Conservation (phyloP, 2,888 invertebrate species). For the Argynnis bischoffii region DNA sequence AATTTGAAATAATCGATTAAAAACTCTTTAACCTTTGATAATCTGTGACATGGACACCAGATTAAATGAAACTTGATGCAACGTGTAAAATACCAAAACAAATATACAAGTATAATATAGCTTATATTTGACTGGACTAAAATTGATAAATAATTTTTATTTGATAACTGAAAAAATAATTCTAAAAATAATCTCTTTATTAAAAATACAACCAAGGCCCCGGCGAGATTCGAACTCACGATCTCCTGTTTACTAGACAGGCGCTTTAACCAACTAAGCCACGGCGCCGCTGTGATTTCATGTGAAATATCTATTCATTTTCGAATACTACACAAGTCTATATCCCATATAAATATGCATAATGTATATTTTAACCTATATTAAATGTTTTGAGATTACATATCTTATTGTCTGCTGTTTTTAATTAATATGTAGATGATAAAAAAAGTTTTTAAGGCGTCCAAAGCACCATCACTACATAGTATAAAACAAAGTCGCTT, state of each 20-base stretch:
- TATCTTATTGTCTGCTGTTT: too few species aligned
- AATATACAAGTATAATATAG: not conserved
- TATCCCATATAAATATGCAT: too few species aligned
- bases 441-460: too few species aligned
- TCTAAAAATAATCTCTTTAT: not conserved
- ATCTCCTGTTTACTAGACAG: constrained; percentile 79
- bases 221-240: constrained; percentile 76
- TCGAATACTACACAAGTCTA: not conserved
- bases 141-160: not conserved
- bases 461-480: too few species aligned
- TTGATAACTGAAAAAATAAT: not conserved
- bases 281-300: constrained; percentile 74
- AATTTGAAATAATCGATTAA: too few species aligned
- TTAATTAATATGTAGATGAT: too few species aligned
- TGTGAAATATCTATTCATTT: not conserved
- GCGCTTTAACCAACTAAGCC: constrained; percentile 80
- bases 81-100: not conserved
- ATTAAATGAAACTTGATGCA: not conserved
- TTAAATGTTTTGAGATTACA: too few species aligned
- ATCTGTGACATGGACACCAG: too few species aligned
- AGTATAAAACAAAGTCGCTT: too few species aligned
- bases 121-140: not conserved
- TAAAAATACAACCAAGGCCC: constrained; percentile 51
- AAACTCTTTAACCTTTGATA: too few species aligned
- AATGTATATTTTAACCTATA: too few species aligned